phyloP scores from a whole-genome alignment of 64 coral and sea anemone species.

The Porites lutea region DNA sequence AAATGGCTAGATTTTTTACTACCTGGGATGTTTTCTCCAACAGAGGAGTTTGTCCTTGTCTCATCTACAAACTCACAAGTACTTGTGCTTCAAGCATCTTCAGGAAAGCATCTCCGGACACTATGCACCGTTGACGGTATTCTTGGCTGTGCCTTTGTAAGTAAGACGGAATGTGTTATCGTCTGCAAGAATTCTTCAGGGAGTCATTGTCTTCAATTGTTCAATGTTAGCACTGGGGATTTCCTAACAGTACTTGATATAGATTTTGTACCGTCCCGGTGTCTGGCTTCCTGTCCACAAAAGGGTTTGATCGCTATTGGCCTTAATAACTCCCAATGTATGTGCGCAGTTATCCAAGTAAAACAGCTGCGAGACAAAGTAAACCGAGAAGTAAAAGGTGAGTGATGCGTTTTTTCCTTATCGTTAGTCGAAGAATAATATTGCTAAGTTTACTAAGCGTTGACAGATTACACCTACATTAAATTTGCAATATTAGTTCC shows the following conservation, averaged over 20 bases:
- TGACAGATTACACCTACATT: too few relatives aligned
- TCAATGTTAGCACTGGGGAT: not conserved
- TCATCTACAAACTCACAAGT: too few relatives aligned
- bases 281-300: not conserved
- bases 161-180: not conserved
- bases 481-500: too few relatives aligned
- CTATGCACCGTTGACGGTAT: not conserved
- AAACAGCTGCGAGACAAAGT: not conserved
- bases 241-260: not conserved
- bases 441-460: too few relatives aligned
- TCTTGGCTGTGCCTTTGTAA: not conserved
- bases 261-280: too few relatives aligned
- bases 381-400: not conserved
- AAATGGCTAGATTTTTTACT: too few relatives aligned
- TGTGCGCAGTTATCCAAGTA: not conserved
- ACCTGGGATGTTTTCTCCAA: conserved; percentile 15
- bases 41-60: not conserved
- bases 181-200: not conserved
- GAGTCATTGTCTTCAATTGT: not conserved
- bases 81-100: not conserved
- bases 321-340: not conserved
- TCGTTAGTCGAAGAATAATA: too few relatives aligned
- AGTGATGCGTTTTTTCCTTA: not conserved
- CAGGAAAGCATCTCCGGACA: not conserved
- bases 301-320: not conserved